Base-by-base conservation (phyloP, 2,113 vertebrate genomes). In the Pteropus alecto region DNA sequence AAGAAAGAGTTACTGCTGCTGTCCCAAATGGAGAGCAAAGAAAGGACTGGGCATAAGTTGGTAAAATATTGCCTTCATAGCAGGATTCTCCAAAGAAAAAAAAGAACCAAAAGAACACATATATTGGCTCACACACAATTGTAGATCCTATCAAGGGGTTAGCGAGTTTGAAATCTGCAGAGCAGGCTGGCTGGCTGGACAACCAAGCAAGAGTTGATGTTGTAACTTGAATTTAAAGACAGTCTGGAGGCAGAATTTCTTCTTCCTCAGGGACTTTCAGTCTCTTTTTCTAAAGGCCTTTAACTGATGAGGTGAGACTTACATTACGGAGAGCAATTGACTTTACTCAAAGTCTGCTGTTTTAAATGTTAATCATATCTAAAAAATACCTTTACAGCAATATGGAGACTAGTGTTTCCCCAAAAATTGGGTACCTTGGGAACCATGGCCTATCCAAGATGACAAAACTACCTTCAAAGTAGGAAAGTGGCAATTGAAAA, bases 111-210 rank as follows among this genome's bases (percentile, higher is more conserved):
- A 33, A 35, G 16, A 13, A 19, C 33, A 38, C 5, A 58, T 10
- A 79, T 30, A 11, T 11, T 76, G 8, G 2, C n/a, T 87, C 48
- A 35, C 13, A 67, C 70, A 67, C 70, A 33, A 46, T 21, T 28
- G 7, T 51, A 56, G n/a, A 12, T 0, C 0, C 33, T 67, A 51
- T 51, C 2, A 33, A 70, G 38, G 12, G 0, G 0, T 28, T 67
- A 51, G 58, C 3, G 22, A 70, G 24, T 19, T 7, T 70, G 38
- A 51, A 48, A 21, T 48, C 46, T 81, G 6, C 30, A 76, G 38
- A 6, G 1, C 28, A 83, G n/a, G 9, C n/a, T 35, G n/a, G 26
- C 1, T 68, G 24, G 5, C 0, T 58, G 26, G 26, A 81, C 26
- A 24, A 9, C 12, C 24, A 33, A 4, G 13, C 19, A 60, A 33